Evolutionary conservation across 2,113 vertebrate species (phyloP), one percentile per base, ranked within the genome.

Genomic region (Myotis yumanensis): DNA sequence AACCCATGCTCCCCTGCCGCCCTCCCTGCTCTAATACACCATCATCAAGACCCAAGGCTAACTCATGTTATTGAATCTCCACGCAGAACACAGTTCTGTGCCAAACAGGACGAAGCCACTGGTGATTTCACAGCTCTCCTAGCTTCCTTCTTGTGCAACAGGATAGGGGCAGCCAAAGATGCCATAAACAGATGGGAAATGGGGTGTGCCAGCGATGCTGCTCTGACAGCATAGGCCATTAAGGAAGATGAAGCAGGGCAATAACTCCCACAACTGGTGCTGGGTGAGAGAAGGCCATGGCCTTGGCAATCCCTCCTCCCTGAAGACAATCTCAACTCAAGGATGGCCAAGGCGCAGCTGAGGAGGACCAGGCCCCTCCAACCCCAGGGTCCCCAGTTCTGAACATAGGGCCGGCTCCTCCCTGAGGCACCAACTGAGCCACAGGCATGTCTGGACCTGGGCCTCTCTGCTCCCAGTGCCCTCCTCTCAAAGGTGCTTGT

Each of bases 271-370:
- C 14, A 37, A 76, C 35, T 80, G 51, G 40, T 1, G 23, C 35
- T 66, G 54, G 57, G 46, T 89, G 77, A 89, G 77, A 37, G 48
- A n/a, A 86, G 28, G 22, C 37, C 71, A 5, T 93, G 62, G 23
- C 76, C 84, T 91, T 85, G 83, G 57, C 84, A 96, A 86, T 73
- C 35, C 40, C 32, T 93, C 86, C 79, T 57, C 84, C 86, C 40
- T 32, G 7, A 90, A 37, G 66, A 16, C n/a, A 88, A 30, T 68
- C 69, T 92, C 72, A 76, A 32, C 52, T 77, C 14, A 4, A 35
- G 73, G 37, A n/a, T 77, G 66, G 66, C 84, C 94, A 83, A 68
- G 69, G n/a, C 68, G 14, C 5, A 11, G 62, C n/a, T 20, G 23
- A 94, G 30, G 15, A 75, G 46, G 52, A 68, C 35, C 20, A 68